Evolutionary conservation across 2,113 vertebrate genomes (phyloP).

Genomic region (Antechinus stuartii): DNA sequence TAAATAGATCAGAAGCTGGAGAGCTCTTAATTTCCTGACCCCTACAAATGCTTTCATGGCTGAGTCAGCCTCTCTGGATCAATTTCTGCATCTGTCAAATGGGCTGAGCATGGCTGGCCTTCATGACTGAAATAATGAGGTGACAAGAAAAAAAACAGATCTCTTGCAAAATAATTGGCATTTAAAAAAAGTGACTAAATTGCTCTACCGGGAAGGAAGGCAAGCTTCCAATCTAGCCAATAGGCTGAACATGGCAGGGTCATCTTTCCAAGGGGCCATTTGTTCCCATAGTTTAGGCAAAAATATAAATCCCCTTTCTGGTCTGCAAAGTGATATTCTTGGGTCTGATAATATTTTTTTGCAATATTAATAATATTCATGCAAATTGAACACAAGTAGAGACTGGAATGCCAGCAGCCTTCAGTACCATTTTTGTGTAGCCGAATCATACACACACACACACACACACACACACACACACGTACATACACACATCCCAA

Average conservation of each 20-base stretch:
- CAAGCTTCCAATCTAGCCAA: constrained; percentile 13
- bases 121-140: not conserved
- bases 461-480: too few species aligned
- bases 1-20: not conserved
- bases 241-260: not conserved
- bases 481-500: not conserved
- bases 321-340: not conserved
- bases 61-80: constrained; percentile 43
- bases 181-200: constrained; percentile 11
- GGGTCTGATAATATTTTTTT: constrained; percentile 6
- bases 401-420: not conserved
- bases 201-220: constrained; percentile 13
- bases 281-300: constrained; percentile 20
- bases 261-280: not conserved
- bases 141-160: not conserved
- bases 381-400: not conserved
- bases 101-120: not conserved
- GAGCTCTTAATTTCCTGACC: not conserved
- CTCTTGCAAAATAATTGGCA: constrained; percentile 25
- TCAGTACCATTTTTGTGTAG: not conserved
- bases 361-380: constrained; percentile 12
- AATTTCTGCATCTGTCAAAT: constrained; percentile 18
- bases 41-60: not conserved
- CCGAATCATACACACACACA: not conserved
- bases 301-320: constrained; percentile 36